These are phyloP conservation scores for Phymastichus coffea DNA, from an alignment of 1,140 invertebrate genomes.

Conservation along the genomic window DNA sequence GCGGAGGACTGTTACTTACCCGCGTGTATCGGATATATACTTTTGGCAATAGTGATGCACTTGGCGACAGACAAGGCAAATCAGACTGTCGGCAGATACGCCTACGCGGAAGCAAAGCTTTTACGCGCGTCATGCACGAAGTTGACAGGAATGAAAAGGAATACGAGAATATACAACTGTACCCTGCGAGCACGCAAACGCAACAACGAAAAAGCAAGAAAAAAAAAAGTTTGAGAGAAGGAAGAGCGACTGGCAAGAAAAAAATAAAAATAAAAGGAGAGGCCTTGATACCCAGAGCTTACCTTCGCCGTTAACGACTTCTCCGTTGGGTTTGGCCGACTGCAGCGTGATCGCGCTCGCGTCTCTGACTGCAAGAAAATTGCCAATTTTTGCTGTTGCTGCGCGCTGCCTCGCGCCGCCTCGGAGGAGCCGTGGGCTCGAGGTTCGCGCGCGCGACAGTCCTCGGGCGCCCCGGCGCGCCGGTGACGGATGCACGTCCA, in stretches of 20 bases:
- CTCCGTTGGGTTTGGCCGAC: conserved; percentile 57
- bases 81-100: too few species aligned
- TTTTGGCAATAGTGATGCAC: too few species aligned
- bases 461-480: too few species aligned
- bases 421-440: conserved; percentile 21
- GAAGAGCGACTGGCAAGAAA: not conserved
- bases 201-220: not conserved
- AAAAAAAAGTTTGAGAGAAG: not conserved
- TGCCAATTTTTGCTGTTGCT: conserved; percentile 52
- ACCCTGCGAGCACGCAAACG: not conserved
- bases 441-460: conserved; percentile 16
- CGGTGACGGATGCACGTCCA: too few species aligned
- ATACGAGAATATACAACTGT: not conserved
- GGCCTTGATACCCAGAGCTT: conserved; percentile 36
- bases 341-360: conserved; percentile 52
- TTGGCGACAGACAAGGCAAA: too few species aligned
- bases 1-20: too few species aligned
- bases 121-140: conserved; percentile 12
- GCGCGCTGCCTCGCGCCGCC: conserved; percentile 42
- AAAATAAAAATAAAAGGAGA: not conserved
- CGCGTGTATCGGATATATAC: too few species aligned
- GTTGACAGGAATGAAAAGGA: conserved; percentile 24
- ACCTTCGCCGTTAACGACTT: conserved; percentile 58
- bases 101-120: not conserved
- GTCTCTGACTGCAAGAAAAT: conserved; percentile 58